These are phyloP conservation scores for Elachura formosa DNA, from an alignment of 2,113 vertebrate species.

Conservation along the genomic window DNA sequence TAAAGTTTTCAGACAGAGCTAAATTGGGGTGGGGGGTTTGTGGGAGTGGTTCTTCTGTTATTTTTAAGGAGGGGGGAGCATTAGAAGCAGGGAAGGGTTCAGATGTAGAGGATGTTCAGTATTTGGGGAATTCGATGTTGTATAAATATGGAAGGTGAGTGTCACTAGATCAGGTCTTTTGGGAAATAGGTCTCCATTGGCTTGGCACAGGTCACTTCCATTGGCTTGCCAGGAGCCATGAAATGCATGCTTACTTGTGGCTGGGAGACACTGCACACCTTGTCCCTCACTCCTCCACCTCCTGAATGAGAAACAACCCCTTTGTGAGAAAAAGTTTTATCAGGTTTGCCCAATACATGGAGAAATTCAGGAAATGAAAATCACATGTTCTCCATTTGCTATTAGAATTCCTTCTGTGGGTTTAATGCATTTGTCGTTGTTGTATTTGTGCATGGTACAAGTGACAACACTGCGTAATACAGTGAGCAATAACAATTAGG, in stretches of 20 bases:
- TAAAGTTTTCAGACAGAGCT: not conserved
- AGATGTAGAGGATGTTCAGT: conserved; percentile 13
- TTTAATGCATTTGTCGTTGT: conserved; percentile 52
- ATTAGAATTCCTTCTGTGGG: conserved; percentile 34
- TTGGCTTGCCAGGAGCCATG: conserved; percentile 17
- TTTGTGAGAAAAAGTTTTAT: conserved; percentile 13
- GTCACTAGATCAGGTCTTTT: conserved; percentile 27
- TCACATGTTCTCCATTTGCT: not conserved
- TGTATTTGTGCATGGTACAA: conserved; percentile 65
- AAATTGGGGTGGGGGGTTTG: not conserved
- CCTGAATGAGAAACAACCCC: conserved; percentile 23
- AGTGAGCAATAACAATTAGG: conserved; percentile 59
- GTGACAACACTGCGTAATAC: conserved; percentile 59
- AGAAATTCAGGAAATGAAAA: conserved; percentile 36
- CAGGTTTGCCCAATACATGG: conserved; percentile 22
- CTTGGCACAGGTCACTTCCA: conserved; percentile 12
- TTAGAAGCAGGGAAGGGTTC: conserved; percentile 10
- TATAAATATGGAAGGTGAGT: conserved; percentile 34
- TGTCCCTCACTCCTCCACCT: conserved; percentile 36
- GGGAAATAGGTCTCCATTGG: not conserved
- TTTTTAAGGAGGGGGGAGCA: not conserved
- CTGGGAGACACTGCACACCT: conserved; percentile 41
- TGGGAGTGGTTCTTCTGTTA: not conserved
- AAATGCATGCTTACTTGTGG: conserved; percentile 51
- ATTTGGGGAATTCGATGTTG: conserved; percentile 29